Evolutionary conservation across 1,140 invertebrate species (phyloP), one percentile per base, ranked within the genome.

Genomic region (Drosophila sp.): DNA sequence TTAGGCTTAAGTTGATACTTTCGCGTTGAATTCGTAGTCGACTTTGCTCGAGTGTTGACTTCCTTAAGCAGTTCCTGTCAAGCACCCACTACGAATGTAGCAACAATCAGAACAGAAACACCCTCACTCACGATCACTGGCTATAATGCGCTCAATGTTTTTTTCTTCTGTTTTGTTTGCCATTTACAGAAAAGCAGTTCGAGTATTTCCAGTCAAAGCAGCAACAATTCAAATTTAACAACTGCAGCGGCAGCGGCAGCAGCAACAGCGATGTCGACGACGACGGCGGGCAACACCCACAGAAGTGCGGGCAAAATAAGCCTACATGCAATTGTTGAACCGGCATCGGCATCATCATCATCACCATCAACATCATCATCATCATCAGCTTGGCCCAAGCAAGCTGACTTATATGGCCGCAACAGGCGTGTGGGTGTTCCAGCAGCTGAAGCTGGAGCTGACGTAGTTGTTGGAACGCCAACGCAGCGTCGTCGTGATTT

Each of bases 291-390:
- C 58, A 87, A 90, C 90, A 91, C 85, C 90, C 90, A 91, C 90
- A 91, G 81, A 72, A 87, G 73, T 69, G 76, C 86, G 76, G 75
- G 76, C 47, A 91, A 90, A 90, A 85, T 91, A 87, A 91, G 90
- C 90, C 90, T 91, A 91, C 90, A 91, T 91, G 82, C 90, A 89
- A 91, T 91, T 91, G 90, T 91, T 84, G 90, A 86, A 76, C 76
- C 77, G 71, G 67, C 80, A 72, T 61, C 80, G 62, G 57, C 61
- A 75, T 74, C 75, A 66, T n/a, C 73, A 60, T 66, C 82, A 67
- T 62, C 79, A 79, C 64, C 84, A 72, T 17, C 17, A 17, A 17
- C 17, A 69, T 57, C 65, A 62, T 41, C 79, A 60, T 66, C 82
- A 67, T 62, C 79, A 79, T 66, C 84, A 72, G 65, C 74, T 62